These are phyloP conservation scores for Mesoligia furuncula DNA, from an alignment of 2,888 invertebrate species.

Conservation along the genomic window DNA sequence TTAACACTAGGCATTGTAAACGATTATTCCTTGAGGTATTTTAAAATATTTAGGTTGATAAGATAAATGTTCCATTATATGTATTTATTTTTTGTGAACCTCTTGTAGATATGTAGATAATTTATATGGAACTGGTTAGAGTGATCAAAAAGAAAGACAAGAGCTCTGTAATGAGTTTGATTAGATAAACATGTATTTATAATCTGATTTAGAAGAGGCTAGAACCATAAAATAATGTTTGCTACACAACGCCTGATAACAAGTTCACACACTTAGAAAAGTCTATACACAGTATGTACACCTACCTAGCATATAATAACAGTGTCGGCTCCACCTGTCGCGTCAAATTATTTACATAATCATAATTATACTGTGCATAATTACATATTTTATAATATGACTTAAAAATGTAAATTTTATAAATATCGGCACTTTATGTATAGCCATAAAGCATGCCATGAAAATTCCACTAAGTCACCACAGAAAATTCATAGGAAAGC, in stretches of 20 bases:
- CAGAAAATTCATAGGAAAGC: no score
- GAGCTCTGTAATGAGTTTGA: conserved; percentile 28
- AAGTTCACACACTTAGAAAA: conserved; percentile 25
- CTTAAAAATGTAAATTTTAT: no score
- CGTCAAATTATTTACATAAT: conserved; percentile 30
- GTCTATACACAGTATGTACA: background rate
- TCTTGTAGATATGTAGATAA: conserved; percentile 8
- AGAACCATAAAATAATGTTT: conserved; percentile 14
- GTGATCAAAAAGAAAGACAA: conserved; percentile 20
- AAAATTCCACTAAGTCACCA: no score
- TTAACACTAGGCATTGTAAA: conserved; percentile 25
- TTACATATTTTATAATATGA: background rate
- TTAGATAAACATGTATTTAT: conserved; percentile 46
- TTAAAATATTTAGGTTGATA: conserved; percentile 44
- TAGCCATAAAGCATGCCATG: no score
- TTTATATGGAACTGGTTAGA: conserved; percentile 11
- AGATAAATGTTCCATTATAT: conserved; percentile 47
- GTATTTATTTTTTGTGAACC: conserved; percentile 13
- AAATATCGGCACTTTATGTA: no score
- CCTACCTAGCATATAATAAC: conserved; percentile 1
- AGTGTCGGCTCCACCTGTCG: conserved; percentile 19
- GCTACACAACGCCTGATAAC: conserved; percentile 28
- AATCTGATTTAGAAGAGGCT: conserved; percentile 51
- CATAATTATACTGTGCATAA: conserved; percentile 16
- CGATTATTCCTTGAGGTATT: conserved; percentile 27